Conservation (phyloP, 1,140 invertebrate genomes). For the Sarcophaga bullata region DNA sequence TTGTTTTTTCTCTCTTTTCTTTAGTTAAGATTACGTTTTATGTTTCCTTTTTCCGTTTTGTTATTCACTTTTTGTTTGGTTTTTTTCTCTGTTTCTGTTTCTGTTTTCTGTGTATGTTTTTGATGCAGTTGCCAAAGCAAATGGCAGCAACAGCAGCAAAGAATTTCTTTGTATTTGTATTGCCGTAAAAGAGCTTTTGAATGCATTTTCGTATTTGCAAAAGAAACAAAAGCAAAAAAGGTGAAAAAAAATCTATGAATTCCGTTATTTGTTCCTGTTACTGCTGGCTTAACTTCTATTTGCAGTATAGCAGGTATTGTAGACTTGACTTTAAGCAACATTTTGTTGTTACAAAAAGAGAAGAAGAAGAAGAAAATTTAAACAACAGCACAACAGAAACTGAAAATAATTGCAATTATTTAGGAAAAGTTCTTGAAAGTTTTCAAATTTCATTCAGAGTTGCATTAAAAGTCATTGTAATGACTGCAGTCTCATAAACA, state of each 20-base stretch:
- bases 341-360: too few species aligned
- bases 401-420: too few species aligned
- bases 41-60: conserved; percentile 21
- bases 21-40: conserved; percentile 22
- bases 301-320: conserved; percentile 19
- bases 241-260: background rate
- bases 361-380: too few species aligned
- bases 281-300: background rate
- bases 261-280: background rate
- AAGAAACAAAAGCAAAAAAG: background rate
- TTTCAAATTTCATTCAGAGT: too few species aligned
- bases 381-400: too few species aligned
- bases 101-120: too few species aligned
- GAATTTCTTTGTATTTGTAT: background rate
- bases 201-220: background rate
- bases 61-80: too few species aligned
- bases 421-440: too few species aligned
- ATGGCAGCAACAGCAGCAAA: background rate
- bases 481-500: background rate
- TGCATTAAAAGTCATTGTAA: background rate
- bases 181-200: background rate
- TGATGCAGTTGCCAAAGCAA: background rate
- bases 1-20: background rate
- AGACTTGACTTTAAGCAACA: background rate
- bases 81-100: too few species aligned